phyloP scores from a whole-genome alignment of 2,888 invertebrate species.

The Drosophila barbarae region DNA sequence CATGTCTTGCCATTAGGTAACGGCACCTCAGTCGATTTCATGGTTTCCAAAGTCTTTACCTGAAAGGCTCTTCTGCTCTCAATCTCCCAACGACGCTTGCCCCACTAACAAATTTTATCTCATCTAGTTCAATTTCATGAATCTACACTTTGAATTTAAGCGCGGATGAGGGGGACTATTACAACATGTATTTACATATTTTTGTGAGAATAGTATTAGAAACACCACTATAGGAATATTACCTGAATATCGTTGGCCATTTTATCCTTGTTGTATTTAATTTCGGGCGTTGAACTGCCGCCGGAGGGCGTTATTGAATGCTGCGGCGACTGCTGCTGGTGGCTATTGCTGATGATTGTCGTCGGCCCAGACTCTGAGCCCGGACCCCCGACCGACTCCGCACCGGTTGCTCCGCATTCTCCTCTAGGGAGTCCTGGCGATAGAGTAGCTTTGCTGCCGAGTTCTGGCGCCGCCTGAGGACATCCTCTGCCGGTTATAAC shows the following conservation, averaged over 20 bases:
- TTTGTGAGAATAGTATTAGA: neutral
- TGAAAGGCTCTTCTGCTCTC: too few species aligned
- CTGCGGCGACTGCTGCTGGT: constrained; percentile 79
- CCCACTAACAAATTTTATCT: neutral
- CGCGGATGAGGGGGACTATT: neutral
- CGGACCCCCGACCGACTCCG: neutral
- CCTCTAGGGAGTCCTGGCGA: constrained; percentile 7
- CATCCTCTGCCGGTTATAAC: neutral
- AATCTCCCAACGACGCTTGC: neutral
- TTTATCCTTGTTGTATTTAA: constrained; percentile 91
- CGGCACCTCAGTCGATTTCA: neutral
- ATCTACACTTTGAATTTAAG: neutral
- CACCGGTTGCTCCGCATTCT: neutral
- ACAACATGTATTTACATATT: neutral
- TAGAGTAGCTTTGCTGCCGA: neutral
- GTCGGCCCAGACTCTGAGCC: constrained; percentile 1
- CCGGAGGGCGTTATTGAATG: constrained; percentile 82
- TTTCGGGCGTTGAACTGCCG: constrained; percentile 86
- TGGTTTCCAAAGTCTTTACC: neutral
- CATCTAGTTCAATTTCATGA: neutral
- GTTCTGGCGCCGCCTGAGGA: constrained; percentile 8
- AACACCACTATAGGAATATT: constrained; percentile 65
- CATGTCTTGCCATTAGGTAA: too few species aligned
- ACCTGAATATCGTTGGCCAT: constrained; percentile 93
- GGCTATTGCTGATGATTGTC: constrained; percentile 72